A percentile compares a stretch with the other conserved stretches of the same genome.
These are phyloP conservation scores for Trachymyrmex septentrionalis DNA, from an alignment of 1,140 invertebrate genomes.

Conservation along the genomic window DNA sequence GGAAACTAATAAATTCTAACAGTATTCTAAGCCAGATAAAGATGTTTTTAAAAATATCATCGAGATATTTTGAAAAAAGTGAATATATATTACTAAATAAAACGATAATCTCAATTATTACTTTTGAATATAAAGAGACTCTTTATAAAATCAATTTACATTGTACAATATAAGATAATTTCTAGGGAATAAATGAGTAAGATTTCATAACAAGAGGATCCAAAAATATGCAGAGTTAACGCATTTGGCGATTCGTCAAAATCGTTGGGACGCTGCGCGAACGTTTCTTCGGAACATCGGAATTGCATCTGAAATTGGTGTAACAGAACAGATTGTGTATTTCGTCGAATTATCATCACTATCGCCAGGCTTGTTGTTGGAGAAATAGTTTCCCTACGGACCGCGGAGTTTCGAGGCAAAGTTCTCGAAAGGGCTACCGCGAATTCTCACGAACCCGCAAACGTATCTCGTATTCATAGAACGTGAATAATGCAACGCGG, in stretches of 20 bases:
- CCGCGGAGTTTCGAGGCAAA: conserved; percentile 32
- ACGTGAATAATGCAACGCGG: conserved; percentile 70
- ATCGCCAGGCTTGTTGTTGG: conserved; percentile 63
- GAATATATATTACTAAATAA: neutral
- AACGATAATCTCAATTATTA: neutral
- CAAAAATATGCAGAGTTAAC: neutral
- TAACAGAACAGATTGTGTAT: conserved; percentile 4
- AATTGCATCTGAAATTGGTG: conserved; percentile 60
- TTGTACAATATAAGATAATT: neutral
- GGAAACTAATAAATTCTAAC: neutral
- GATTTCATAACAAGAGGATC: neutral
- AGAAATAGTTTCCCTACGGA: conserved; percentile 46
- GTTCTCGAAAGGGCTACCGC: conserved; percentile 60
- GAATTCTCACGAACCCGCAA: conserved; percentile 20
- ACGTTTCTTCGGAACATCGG: neutral
- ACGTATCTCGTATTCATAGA: conserved; percentile 70
- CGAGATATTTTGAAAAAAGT: neutral
- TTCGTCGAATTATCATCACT: conserved; percentile 44
- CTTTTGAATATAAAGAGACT: neutral
- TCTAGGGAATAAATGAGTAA: neutral
- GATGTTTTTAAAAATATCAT: neutral
- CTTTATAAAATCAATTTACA: no score
- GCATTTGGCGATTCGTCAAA: no score
- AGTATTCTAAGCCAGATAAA: neutral
- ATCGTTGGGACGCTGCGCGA: neutral